A percentile compares a stretch with the other conserved stretches of the same genome.
These are phyloP conservation scores for Atopsyche davidsoni DNA, from an alignment of 1,140 invertebrate species.

Conservation along the genomic window DNA sequence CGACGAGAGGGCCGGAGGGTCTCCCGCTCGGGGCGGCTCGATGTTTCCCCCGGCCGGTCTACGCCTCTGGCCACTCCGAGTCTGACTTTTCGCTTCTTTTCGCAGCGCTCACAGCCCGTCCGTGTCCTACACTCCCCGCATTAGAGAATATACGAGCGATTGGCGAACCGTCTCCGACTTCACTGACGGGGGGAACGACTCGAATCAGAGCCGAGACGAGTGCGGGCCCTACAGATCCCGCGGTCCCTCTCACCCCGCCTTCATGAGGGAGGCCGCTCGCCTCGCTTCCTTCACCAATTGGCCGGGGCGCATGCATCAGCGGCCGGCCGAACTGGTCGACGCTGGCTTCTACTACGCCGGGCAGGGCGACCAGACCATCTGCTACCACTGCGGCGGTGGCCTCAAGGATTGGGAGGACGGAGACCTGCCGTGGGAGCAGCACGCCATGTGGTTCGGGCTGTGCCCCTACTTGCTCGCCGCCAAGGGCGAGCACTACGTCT, in stretches of 20 bases:
- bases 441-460: slow-evolving; percentile 76
- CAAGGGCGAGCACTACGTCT: slow-evolving; percentile 68
- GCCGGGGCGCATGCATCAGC: slow-evolving; percentile 69
- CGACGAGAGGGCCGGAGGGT: no score
- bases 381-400: slow-evolving; percentile 81
- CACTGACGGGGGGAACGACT: no score
- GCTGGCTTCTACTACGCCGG: slow-evolving; percentile 91
- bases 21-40: no score
- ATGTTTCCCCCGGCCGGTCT: no score
- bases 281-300: slow-evolving; percentile 66
- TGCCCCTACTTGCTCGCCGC: slow-evolving; percentile 68
- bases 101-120: no score
- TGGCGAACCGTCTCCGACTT: no score
- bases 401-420: slow-evolving; percentile 80
- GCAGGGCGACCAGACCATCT: slow-evolving; percentile 74
- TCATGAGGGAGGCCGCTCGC: slow-evolving; percentile 58
- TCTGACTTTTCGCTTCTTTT: no score
- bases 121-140: no score
- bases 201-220: slow-evolving; percentile 56
- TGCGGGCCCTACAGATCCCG: slow-evolving; percentile 50
- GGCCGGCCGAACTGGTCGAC: slow-evolving; percentile 68
- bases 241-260: slow-evolving; percentile 47
- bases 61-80: no score
- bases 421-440: slow-evolving; percentile 84
- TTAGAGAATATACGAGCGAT: no score